phyloP scores from a whole-genome alignment of 2,797 vertebrate genomes.

The Manis pentadactyla region DNA sequence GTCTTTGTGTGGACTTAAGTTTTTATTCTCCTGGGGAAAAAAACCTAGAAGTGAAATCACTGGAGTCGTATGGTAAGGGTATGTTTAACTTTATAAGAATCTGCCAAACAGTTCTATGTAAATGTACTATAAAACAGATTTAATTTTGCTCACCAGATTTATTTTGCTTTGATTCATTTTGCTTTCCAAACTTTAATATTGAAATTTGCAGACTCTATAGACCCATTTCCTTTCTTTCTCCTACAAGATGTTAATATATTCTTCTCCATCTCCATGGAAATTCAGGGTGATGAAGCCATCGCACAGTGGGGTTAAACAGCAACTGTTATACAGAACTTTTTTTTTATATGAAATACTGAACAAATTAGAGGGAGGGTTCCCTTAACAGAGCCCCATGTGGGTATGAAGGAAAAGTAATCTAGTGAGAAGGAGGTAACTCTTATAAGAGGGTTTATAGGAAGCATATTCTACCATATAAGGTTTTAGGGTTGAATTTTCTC shows the following conservation, averaged over 20 bases:
- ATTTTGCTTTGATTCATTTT: background rate
- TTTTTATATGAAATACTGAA: background rate
- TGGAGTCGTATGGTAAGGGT: background rate
- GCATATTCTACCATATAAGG: background rate
- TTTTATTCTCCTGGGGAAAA: background rate
- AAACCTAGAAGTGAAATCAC: background rate
- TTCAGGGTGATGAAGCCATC: background rate
- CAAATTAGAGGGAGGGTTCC: background rate
- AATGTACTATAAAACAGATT: background rate
- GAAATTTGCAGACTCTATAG: background rate
- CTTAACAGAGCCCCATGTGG: background rate
- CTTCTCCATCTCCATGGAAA: background rate
- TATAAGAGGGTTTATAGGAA: background rate
- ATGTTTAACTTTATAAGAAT: background rate
- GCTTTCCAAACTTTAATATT: background rate
- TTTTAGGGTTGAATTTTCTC: background rate
- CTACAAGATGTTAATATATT: background rate
- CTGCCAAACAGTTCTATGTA: background rate
- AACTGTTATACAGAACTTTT: no score
- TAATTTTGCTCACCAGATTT: slow-evolving; percentile 14
- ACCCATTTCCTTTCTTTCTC: background rate
- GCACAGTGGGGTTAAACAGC: background rate
- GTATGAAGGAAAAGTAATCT: background rate
- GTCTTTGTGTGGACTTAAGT: background rate
- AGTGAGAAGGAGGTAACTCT: background rate